Percentiles rank a stretch among this genome's conserved stretches.
Conservation (phyloP, 53 echinoderm and acorn worm genomes). For the Apostichopus leukothele region DNA sequence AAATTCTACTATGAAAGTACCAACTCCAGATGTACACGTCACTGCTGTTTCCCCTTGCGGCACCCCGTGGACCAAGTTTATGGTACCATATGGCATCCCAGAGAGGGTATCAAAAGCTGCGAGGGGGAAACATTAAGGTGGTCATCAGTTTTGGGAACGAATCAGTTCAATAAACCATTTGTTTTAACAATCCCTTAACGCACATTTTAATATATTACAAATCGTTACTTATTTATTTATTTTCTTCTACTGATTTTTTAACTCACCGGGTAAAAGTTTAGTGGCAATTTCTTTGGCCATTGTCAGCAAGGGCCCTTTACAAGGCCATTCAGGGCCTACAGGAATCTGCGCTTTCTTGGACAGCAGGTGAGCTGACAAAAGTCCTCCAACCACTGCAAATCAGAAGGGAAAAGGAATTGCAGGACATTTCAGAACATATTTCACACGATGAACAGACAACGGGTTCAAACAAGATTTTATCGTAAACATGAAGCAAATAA, state of each 20-base stretch:
- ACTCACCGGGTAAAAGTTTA: conserved; percentile 80
- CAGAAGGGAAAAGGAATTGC: too few species aligned
- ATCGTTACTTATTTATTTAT: background rate
- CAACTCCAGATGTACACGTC: conserved; percentile 92
- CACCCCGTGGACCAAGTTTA: conserved; percentile 86
- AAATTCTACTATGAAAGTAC: conserved; percentile 92
- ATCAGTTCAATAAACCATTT: background rate
- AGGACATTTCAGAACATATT: too few species aligned
- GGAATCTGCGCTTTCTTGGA: conserved; percentile 72
- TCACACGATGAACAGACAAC: too few species aligned
- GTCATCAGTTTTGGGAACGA: too few species aligned
- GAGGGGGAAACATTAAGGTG: background rate
- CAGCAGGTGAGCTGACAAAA: conserved; percentile 84
- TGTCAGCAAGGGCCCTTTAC: conserved; percentile 74
- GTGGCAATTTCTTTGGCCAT: conserved; percentile 86
- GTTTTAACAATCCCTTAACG: background rate
- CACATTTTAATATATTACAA: background rate
- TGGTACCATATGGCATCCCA: conserved; percentile 93
- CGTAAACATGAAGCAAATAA: too few species aligned
- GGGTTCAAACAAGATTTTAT: too few species aligned
- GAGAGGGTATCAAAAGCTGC: conserved; percentile 86
- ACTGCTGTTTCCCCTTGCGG: conserved; percentile 83
- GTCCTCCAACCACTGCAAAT: conserved; percentile 79
- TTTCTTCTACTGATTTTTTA: background rate
- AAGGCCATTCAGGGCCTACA: conserved; percentile 80